Percentiles rank a stretch among this genome's conserved stretches.
Evolutionary conservation across 2,888 invertebrate genomes (phyloP).

Genomic region (Drosophila bunnanda): DNA sequence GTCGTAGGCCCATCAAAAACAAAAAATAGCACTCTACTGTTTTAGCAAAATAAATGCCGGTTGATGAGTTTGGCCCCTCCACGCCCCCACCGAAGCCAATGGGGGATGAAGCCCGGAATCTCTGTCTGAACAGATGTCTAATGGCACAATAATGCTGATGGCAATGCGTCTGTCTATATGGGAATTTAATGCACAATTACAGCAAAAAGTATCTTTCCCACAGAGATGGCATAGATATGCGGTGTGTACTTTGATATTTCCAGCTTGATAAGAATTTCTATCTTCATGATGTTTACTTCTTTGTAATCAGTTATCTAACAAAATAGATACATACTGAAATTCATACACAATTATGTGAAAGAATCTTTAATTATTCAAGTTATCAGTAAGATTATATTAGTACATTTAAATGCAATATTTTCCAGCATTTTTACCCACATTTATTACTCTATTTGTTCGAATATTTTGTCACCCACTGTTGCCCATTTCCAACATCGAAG

Average conservation of each 20-base stretch:
- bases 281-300: not conserved
- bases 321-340: not conserved
- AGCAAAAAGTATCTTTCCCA: constrained; percentile 20
- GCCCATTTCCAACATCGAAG: not conserved
- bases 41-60: constrained; percentile 48
- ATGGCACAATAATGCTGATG: constrained; percentile 64
- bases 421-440: not conserved
- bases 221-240: not conserved
- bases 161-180: constrained; percentile 37
- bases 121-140: constrained; percentile 59
- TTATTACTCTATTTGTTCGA: too few relatives aligned
- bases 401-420: not conserved
- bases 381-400: too few relatives aligned
- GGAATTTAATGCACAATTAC: constrained; percentile 47
- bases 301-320: not conserved
- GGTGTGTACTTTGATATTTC: not conserved
- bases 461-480: not conserved
- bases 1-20: constrained; percentile 58
- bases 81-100: not conserved
- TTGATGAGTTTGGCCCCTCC: not conserved
- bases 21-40: constrained; percentile 56
- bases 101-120: not conserved
- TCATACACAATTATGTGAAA: not conserved
- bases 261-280: not conserved
- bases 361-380: not conserved